Conservation (phyloP, 1,140 invertebrate genomes). For the Rhopalosiphum maidis region DNA sequence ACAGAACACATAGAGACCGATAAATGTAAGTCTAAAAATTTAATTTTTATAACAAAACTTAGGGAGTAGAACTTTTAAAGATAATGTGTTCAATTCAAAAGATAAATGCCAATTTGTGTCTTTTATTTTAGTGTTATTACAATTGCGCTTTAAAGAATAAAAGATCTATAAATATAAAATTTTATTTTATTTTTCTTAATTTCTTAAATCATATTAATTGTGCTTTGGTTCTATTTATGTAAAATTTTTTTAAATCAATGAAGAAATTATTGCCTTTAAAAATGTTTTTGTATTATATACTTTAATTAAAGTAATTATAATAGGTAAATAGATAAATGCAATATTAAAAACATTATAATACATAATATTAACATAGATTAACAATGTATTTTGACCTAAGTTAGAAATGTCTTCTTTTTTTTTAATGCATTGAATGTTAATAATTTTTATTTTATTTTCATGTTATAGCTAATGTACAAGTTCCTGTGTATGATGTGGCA, state of each 20-base stretch:
- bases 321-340: too few relatives aligned
- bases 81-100: background rate
- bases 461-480: constrained; percentile 69
- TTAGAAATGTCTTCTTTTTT: background rate
- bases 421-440: background rate
- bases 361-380: background rate
- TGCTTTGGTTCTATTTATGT: background rate
- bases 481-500: constrained; percentile 78
- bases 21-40: constrained; percentile 67
- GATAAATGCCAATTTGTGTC: background rate
- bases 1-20: constrained; percentile 78
- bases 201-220: background rate
- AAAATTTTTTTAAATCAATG: background rate
- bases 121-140: background rate
- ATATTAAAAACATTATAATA: too few relatives aligned
- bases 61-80: background rate
- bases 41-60: background rate
- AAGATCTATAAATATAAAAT: background rate
- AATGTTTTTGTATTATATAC: background rate
- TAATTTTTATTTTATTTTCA: constrained; percentile 1
- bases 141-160: background rate
- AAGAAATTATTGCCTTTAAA: background rate
- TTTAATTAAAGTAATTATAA: background rate
- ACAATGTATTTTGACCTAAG: background rate
- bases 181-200: background rate